Conservation (phyloP, 2,113 vertebrate genomes). For the Ptilonorhynchus violaceus region DNA sequence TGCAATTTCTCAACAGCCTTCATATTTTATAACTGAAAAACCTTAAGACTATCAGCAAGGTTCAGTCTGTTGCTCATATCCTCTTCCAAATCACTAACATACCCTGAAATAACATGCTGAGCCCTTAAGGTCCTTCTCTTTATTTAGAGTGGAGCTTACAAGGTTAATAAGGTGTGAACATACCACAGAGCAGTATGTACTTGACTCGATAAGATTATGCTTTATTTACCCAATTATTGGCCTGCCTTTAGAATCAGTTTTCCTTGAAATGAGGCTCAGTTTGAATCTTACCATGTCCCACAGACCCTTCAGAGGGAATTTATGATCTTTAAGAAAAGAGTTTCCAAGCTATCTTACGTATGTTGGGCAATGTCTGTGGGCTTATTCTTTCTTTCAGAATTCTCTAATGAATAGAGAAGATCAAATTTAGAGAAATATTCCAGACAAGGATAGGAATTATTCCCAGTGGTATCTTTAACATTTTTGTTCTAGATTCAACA, state of each 20-base stretch:
- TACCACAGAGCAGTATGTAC: neutral
- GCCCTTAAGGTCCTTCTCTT: neutral
- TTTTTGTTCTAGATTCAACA: conserved; percentile 24
- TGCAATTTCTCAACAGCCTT: neutral
- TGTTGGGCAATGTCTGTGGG: neutral
- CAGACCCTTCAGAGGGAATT: neutral
- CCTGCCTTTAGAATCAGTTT: neutral
- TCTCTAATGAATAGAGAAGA: neutral
- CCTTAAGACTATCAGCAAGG: neutral
- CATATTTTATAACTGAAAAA: neutral
- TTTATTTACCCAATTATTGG: neutral
- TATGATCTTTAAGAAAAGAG: neutral
- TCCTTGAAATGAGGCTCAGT: neutral
- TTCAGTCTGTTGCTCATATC: neutral
- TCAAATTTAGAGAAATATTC: neutral
- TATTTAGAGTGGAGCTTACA: neutral
- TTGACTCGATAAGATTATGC: neutral
- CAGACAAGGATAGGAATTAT: neutral
- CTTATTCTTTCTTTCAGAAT: neutral
- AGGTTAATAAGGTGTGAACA: neutral
- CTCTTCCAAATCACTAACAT: neutral
- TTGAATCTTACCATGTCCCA: neutral
- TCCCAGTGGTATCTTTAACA: conserved; percentile 6
- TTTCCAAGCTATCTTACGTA: neutral
- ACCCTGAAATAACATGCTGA: neutral